Base-by-base conservation (phyloP, 2,113 vertebrate species). In the Ptyas mucosa region DNA sequence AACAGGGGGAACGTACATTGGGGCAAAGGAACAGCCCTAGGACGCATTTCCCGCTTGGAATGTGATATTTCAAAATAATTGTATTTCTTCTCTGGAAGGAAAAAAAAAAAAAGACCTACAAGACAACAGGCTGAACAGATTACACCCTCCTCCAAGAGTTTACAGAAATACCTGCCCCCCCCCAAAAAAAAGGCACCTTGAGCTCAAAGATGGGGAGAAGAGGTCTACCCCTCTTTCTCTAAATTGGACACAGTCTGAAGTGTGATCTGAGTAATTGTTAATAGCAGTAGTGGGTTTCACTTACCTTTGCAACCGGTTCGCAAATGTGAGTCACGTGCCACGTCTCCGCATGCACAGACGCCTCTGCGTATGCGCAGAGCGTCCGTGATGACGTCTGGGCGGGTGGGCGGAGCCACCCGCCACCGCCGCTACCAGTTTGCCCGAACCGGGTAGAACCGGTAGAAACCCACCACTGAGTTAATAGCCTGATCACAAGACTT, bases 31-130 rank as follows among this genome's bases (percentile, higher is more conserved):
- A 93, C 58, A 92, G 51, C 69, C n/a, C 94, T 89, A 57, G 89
- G 85, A 95, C 91, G 55, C 39, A 90, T 61, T 92, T 90, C 90
- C 7, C 55, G n/a, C 29, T 3, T 0, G 0, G 90, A 96, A 94
- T 21, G 46, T 7, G 89, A 29, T 91, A 90, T 93, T 95, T 96
- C 89, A 94, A 96, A 95, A 94, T 61, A 93, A 95, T 86, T 54
- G 52, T 91, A 81, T 92, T 94, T 93, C 69, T 24, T 55, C 85
- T 86, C 87, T 89, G 92, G 81, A 18, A 6, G 14, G 55, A 8
- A 2, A 24, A 26, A 61, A 61, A 29, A 94, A 95, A 92, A 85
- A 93, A 52, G 43, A 90, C 15, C 91, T 85, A 91, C 89, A 46
- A 11, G 34, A 21, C 91, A 51, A 51, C 6, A 52, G 93, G 88